Evolutionary conservation across 2,113 vertebrate species (phyloP).

Genomic region (Bos taurus): DNA sequence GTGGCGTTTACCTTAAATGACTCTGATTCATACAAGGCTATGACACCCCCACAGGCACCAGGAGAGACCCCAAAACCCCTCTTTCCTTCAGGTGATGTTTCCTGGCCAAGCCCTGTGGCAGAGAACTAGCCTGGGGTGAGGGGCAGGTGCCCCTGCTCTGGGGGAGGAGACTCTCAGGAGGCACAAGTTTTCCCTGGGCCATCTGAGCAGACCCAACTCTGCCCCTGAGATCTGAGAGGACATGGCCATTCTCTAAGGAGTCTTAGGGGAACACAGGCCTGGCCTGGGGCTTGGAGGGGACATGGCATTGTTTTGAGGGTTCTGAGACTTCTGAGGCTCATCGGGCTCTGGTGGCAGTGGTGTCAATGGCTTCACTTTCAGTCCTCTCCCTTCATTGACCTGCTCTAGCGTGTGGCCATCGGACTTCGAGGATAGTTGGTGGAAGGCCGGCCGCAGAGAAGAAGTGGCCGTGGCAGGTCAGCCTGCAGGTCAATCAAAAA

Average conservation of each 20-base stretch:
- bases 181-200: not conserved
- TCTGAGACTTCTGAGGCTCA: not conserved
- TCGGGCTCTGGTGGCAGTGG: not conserved
- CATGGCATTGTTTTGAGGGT: not conserved
- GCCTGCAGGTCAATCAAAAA: constrained; percentile 60
- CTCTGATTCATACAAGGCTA: not conserved
- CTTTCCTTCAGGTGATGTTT: not conserved
- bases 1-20: not conserved
- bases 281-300: not conserved
- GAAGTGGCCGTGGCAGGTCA: constrained; percentile 85
- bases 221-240: not conserved
- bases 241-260: not conserved
- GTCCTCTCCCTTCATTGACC: not conserved
- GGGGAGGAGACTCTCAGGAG: not conserved
- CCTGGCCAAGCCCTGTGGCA: not conserved
- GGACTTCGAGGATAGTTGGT: not conserved
- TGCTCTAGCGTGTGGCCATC: constrained; percentile 14
- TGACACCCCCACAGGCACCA: fast-evolving
- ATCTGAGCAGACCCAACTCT: not conserved
- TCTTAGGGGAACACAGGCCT: not conserved
- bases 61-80: fast-evolving
- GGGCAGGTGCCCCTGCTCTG: not conserved
- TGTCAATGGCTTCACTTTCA: not conserved
- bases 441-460: not conserved
- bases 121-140: not conserved